phyloP scores from a whole-genome alignment of 2,113 vertebrate species.

The Charina bottae region DNA sequence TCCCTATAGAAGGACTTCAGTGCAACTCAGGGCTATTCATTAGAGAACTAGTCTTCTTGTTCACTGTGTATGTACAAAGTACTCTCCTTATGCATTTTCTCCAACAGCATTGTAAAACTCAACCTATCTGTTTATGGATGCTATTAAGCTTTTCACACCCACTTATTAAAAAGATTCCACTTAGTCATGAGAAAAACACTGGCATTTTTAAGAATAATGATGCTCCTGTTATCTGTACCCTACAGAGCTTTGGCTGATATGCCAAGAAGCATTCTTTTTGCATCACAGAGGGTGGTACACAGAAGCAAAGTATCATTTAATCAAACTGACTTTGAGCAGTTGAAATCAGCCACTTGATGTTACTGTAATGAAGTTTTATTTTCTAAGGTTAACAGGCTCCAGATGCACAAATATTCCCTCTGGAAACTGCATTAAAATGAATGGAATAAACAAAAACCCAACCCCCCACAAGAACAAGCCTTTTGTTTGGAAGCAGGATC shows the following conservation, averaged over 20 bases:
- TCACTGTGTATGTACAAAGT: too few relatives aligned
- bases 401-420: constrained; percentile 37
- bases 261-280: constrained; percentile 49
- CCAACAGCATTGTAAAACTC: not conserved
- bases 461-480: constrained; percentile 14
- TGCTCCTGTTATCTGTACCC: constrained; percentile 28
- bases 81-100: not conserved
- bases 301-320: constrained; percentile 65
- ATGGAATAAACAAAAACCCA: constrained; percentile 23
- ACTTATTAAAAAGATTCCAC: constrained; percentile 9
- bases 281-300: constrained; percentile 60
- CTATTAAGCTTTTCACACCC: not conserved
- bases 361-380: constrained; percentile 62
- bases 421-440: constrained; percentile 58
- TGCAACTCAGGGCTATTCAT: not conserved
- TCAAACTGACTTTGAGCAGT: constrained; percentile 60
- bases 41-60: accelerated
- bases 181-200: not conserved
- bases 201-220: constrained; percentile 28
- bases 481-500: constrained; percentile 50
- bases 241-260: constrained; percentile 47
- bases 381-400: constrained; percentile 48
- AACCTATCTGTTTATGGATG: accelerated
- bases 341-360: constrained; percentile 67
- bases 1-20: not conserved